Percentiles rank a stretch among this genome's conserved stretches.
These are phyloP conservation scores for Rhadina sibilatrix DNA, from an alignment of 2,113 vertebrate species.

Conservation along the genomic window DNA sequence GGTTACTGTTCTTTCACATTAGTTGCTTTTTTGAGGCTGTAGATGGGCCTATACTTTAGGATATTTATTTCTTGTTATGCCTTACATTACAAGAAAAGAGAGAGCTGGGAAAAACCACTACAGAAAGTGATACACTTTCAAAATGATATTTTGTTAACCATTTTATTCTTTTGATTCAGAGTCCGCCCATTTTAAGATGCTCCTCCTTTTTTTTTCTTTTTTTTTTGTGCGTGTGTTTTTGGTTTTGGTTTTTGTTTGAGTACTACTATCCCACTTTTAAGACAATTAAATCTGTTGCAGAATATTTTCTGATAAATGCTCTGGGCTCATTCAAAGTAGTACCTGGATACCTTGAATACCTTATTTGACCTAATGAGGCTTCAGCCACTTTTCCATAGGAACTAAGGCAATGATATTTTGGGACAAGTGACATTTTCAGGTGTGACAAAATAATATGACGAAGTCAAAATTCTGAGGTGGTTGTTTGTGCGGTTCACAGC, in stretches of 20 bases:
- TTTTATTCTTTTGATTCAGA: not conserved
- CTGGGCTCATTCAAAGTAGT: not conserved
- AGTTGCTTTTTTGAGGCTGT: slow-evolving; percentile 26
- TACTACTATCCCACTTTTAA: not conserved
- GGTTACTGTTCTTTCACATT: slow-evolving; percentile 42
- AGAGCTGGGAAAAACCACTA: not conserved
- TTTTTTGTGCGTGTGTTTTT: no score
- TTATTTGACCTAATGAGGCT: not conserved
- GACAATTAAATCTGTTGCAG: not conserved
- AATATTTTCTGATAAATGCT: not conserved
- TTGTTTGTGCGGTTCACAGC: not conserved
- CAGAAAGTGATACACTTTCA: not conserved
- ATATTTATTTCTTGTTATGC: slow-evolving; percentile 5
- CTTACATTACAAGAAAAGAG: slow-evolving; percentile 42
- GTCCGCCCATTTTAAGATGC: not conserved
- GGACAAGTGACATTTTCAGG: not conserved
- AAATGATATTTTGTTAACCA: not conserved
- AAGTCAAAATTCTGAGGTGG: not conserved
- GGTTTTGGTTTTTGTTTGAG: not conserved
- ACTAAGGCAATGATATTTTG: not conserved
- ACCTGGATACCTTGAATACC: not conserved
- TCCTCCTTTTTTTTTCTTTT: not conserved
- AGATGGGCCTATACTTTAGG: slow-evolving; percentile 27
- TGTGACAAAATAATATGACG: not conserved
- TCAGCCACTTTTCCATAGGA: not conserved